Percentiles rank a stretch among this genome's conserved stretches.
These are phyloP conservation scores for Heliconius hortense DNA, from an alignment of 2,888 invertebrate species.

Conservation along the genomic window DNA sequence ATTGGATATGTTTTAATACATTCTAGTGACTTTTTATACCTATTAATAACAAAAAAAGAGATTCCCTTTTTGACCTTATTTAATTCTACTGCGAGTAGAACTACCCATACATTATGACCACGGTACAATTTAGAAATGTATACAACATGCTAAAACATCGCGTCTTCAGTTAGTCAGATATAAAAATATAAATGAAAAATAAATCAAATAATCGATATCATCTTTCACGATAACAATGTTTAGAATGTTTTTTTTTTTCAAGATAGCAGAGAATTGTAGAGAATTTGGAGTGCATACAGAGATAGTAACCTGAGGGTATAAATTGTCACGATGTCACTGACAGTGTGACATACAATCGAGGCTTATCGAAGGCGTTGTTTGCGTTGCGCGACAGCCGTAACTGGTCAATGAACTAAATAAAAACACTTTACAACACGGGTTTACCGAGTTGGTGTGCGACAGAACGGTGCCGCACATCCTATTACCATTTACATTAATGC, in stretches of 20 bases:
- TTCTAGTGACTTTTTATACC: too few relatives aligned
- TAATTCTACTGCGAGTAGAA: too few relatives aligned
- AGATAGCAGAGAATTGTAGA: not conserved
- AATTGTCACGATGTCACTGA: constrained; percentile 63
- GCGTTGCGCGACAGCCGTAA: constrained; percentile 63
- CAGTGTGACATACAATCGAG: constrained; percentile 73
- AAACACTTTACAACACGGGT: constrained; percentile 74
- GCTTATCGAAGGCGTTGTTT: constrained; percentile 79
- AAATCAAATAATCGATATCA: not conserved
- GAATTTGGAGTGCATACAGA: constrained; percentile 36
- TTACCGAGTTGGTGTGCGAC: constrained; percentile 46
- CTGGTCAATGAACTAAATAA: constrained; percentile 81
- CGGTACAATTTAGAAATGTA: not conserved
- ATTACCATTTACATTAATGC: not conserved
- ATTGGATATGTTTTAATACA: too few relatives aligned
- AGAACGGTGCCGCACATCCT: constrained; percentile 9
- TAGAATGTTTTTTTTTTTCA: not conserved
- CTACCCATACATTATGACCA: not conserved
- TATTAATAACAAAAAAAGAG: too few relatives aligned
- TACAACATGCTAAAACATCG: not conserved
- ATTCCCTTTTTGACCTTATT: too few relatives aligned
- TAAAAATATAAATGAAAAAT: not conserved
- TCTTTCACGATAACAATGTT: not conserved
- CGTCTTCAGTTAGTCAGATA: too few relatives aligned
- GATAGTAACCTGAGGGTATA: constrained; percentile 41